phyloP scores from a whole-genome alignment of 2,797 vertebrate genomes.

The Parauchenoglanis punctatus region DNA sequence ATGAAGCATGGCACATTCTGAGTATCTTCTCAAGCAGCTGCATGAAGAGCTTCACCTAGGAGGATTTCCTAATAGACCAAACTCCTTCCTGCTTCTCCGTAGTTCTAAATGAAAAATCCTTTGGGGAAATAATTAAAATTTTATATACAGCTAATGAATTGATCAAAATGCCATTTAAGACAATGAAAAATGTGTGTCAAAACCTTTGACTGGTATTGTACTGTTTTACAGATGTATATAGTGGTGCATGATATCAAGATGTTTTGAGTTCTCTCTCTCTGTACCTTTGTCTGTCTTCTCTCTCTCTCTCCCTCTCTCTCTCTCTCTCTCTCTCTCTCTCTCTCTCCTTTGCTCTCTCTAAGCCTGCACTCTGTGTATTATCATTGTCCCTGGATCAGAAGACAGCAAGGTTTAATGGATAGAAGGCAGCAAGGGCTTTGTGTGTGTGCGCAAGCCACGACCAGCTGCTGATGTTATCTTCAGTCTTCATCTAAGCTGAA shows the following conservation, averaged over 20 bases:
- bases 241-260: not conserved
- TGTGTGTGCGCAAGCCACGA: not conserved
- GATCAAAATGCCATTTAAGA: not conserved
- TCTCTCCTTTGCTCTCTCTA: not conserved
- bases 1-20: not conserved
- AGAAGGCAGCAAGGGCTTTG: not conserved
- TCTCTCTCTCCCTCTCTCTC: not conserved
- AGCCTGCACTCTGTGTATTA: not conserved
- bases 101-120: not conserved
- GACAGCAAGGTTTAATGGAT: conserved; percentile 30
- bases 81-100: not conserved
- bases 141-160: not conserved
- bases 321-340: conserved; percentile 4
- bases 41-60: not conserved
- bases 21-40: not conserved
- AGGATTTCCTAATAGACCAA: not conserved
- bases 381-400: conserved; percentile 15
- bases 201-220: not conserved
- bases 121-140: not conserved
- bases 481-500: conserved; percentile 26
- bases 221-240: not conserved
- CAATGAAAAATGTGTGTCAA: not conserved
- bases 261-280: not conserved
- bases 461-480: conserved; percentile 45
- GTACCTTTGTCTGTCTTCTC: too few species aligned